Evolutionary conservation across 2,888 invertebrate genomes (phyloP).

Genomic region (Crematogaster levior): DNA sequence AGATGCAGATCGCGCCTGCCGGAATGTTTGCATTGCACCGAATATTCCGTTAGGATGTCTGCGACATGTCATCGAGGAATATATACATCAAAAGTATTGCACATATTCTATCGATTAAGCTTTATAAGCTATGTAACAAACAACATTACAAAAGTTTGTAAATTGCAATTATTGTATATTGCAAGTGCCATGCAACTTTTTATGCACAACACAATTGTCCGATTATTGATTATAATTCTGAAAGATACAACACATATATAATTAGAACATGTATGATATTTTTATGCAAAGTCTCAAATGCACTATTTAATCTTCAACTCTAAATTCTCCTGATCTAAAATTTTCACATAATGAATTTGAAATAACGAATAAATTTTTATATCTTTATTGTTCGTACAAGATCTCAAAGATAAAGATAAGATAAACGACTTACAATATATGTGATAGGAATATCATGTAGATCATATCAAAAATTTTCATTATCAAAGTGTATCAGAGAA

Average conservation of each 20-base stretch:
- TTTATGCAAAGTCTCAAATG: not conserved
- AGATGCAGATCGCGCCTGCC: constrained; percentile 58
- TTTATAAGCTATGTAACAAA: constrained; percentile 15
- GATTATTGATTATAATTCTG: not conserved
- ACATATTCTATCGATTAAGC: constrained; percentile 43
- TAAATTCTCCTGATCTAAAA: constrained; percentile 1
- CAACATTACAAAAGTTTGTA: not conserved
- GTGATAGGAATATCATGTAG: not conserved
- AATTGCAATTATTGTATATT: not conserved
- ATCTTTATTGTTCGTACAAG: not conserved
- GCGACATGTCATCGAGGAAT: constrained; percentile 31
- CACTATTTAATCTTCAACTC: not conserved
- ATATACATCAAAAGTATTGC: constrained; percentile 47
- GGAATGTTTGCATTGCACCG: constrained; percentile 53
- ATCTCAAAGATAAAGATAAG: not conserved
- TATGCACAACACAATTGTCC: not conserved
- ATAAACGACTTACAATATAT: not conserved
- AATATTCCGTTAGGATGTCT: constrained; percentile 52
- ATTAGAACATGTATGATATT: not conserved
- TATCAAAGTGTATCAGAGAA: not conserved
- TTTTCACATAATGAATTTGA: not conserved
- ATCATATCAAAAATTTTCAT: not conserved
- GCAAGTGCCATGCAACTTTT: not conserved
- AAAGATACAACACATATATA: not conserved
- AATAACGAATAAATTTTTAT: not conserved